phyloP scores from a whole-genome alignment of 2,113 vertebrate genomes.

The Bettongia penicillata region DNA sequence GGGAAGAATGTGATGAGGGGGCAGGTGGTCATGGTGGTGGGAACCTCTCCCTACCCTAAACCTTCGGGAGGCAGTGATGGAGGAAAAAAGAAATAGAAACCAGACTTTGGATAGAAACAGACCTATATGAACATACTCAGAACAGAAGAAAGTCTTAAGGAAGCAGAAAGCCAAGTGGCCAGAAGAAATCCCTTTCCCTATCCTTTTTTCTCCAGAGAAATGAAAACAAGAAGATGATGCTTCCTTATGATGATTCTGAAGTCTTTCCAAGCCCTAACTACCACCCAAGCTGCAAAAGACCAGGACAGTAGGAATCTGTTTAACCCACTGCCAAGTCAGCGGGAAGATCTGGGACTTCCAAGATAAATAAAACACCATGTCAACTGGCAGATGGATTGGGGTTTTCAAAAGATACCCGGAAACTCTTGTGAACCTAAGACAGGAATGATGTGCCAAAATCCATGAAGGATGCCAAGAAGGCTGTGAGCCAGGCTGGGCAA shows the following conservation, averaged over 20 bases:
- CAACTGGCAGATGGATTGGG: conserved; percentile 42
- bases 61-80: not conserved
- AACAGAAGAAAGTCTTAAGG: not conserved
- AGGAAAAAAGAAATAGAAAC: conserved; percentile 31
- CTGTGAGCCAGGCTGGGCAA: conserved; percentile 49
- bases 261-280: not conserved
- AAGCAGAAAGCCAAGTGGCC: conserved; percentile 5
- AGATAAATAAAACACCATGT: conserved; percentile 40
- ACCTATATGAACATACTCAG: conserved; percentile 17
- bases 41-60: conserved; percentile 16
- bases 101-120: conserved; percentile 41
- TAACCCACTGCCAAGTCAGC: conserved; percentile 46
- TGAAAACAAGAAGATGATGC: not conserved
- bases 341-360: not conserved
- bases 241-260: conserved; percentile 37
- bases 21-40: not conserved
- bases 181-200: conserved; percentile 1
- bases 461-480: conserved; percentile 62
- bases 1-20: conserved; percentile 6
- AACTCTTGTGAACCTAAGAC: conserved; percentile 46
- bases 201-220: conserved; percentile 32
- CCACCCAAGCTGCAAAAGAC: not conserved
- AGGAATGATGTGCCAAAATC: conserved; percentile 31
- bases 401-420: conserved; percentile 51
- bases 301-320: conserved; percentile 6